Base-by-base conservation (phyloP, 2,888 invertebrate species). In the Trichopoda pennipes region DNA sequence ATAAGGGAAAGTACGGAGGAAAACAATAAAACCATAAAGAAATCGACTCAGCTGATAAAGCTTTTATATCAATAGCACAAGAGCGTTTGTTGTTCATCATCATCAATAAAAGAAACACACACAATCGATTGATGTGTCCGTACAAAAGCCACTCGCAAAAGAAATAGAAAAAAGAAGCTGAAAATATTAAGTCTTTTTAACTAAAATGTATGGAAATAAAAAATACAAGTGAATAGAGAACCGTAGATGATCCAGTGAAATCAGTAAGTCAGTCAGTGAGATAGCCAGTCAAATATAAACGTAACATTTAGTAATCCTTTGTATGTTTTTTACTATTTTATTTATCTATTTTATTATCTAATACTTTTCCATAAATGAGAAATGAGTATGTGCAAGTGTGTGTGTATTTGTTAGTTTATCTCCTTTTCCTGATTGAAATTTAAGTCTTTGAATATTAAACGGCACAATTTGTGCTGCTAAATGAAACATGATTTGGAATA, bases 21-120 rank as follows among this genome's bases (percentile, higher is more conserved):
- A 55, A 47, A 63, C 53, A 72, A 73, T 28, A 66, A 73, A 64
- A 72, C 53, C 56, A 75, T 63, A 73, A 79, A 79, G 77, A 14
- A 77, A 77, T 69, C 47, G 19, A 75, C 69, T 76, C 60, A 47
- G 60, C 70, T 70, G 77, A 77, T 77, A 77, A 79, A 82, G 82
- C 82, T 79, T 72, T 82, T 79, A 44, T 76, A 82, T 82, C 82
- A 82, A 82, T 79, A 81, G 69, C 73, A 76, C 66, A 77, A 75
- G 75, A 49, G 56, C 69, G 56, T 38, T 38, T 38, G 64, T 64
- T 73, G 61, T 38, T 28, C 74, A 66, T 42, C 81, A 68, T 47
- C 51, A 74, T 75, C 21, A 19, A 56, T 12, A 12, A 38, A 38
- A 28, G 69, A 17, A 49, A 63, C n/a, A n/a, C n/a, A 61, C 73